phyloP scores from a whole-genome alignment of 2,113 vertebrate genomes.

The Oreochromis niloticus region DNA sequence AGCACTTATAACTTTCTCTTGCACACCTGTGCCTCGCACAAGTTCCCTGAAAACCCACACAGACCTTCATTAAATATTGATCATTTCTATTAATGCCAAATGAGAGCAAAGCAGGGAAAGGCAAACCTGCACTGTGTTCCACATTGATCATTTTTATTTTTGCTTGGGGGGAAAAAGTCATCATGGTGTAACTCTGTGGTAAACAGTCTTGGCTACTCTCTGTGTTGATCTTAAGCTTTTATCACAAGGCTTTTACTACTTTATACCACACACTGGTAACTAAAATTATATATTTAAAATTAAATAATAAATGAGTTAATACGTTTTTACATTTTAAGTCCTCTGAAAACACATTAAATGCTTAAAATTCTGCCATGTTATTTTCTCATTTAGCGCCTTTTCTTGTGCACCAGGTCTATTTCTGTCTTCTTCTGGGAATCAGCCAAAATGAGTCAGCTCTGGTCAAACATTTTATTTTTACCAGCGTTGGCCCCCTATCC shows the following conservation, averaged over 20 bases:
- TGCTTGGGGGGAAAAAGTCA: not conserved
- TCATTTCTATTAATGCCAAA: not conserved
- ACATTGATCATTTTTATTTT: not conserved
- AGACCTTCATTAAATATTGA: conserved; percentile 7
- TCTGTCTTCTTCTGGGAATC: conserved; percentile 10
- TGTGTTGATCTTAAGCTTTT: not conserved
- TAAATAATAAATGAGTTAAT: not conserved
- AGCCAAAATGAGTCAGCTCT: not conserved
- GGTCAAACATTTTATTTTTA: conserved; percentile 39
- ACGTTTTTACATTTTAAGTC: not conserved
- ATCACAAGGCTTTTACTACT: not conserved
- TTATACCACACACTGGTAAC: not conserved
- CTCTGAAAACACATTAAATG: rapidly evolving
- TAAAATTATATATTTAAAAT: not conserved
- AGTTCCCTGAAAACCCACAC: not conserved
- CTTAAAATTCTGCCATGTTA: not conserved
- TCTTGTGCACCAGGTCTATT: not conserved
- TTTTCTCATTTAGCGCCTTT: not conserved
- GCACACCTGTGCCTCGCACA: not conserved
- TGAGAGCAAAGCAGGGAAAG: not conserved
- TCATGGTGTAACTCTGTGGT: not conserved
- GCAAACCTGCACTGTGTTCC: not conserved
- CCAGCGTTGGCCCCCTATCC: not conserved
- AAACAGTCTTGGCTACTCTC: not conserved
- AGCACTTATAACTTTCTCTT: not conserved